These are phyloP conservation scores for Anguilla obscura DNA, from an alignment of 2,797 vertebrate species.

Conservation along the genomic window DNA sequence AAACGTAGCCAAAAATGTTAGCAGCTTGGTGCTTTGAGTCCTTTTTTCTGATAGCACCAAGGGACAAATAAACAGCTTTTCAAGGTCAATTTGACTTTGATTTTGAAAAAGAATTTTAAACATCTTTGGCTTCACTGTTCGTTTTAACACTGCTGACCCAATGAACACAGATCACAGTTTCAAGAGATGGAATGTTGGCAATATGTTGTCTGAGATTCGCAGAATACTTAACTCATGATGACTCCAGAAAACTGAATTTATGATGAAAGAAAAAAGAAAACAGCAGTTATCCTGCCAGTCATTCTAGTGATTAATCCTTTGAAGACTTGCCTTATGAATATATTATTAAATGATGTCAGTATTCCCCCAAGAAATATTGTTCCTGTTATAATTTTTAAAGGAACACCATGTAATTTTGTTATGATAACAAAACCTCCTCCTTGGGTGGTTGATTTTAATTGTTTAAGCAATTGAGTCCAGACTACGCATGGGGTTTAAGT, in stretches of 20 bases:
- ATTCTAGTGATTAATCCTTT: conserved; percentile 2
- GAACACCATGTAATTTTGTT: neutral
- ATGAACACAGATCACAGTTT: neutral
- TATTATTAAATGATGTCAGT: neutral
- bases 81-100: neutral
- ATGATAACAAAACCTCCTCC: neutral
- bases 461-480: neutral
- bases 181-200: neutral
- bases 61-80: neutral
- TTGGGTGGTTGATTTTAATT: neutral
- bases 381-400: neutral
- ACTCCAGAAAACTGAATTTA: neutral
- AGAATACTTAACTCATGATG: neutral
- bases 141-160: too few species aligned
- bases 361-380: neutral
- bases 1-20: neutral
- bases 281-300: neutral
- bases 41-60: neutral
- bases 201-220: neutral
- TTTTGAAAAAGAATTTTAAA: neutral
- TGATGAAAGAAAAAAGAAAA: neutral
- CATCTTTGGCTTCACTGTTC: too few species aligned
- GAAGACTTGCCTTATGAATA: neutral
- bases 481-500: too few species aligned
- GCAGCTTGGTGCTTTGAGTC: neutral